Percentiles rank a stretch among this genome's conserved stretches.
Conservation (phyloP, 2,888 invertebrate genomes). For the Lasioglossum leucozonium region DNA sequence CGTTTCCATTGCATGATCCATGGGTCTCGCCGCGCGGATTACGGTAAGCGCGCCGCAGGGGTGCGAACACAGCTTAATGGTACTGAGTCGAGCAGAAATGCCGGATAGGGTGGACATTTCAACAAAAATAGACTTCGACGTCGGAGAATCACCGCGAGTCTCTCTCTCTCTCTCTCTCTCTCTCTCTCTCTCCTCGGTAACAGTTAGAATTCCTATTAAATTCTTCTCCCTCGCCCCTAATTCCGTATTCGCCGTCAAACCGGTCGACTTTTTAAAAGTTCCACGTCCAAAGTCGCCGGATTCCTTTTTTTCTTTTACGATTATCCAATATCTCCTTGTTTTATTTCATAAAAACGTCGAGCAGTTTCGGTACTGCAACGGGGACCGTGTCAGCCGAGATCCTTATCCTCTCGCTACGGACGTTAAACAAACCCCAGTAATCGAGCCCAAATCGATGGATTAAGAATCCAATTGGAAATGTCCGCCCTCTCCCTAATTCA, state of each 20-base stretch:
- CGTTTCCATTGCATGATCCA: slow-evolving; percentile 53
- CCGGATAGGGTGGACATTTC: slow-evolving; percentile 26
- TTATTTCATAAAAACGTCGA: neutral
- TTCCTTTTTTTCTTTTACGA: neutral
- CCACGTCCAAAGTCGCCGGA: neutral
- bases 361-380: neutral
- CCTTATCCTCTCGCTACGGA: slow-evolving; percentile 36
- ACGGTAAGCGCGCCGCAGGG: slow-evolving; percentile 35
- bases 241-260: slow-evolving; percentile 22
- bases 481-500: slow-evolving; percentile 37
- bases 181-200: slow-evolving; percentile 16
- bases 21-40: slow-evolving; percentile 40
- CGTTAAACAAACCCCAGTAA: slow-evolving; percentile 74
- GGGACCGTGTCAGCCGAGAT: neutral
- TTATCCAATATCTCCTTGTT: neutral
- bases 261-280: neutral
- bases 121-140: slow-evolving; percentile 16
- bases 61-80: slow-evolving; percentile 46
- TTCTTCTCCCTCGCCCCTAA: slow-evolving; percentile 38
- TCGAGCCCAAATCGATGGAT: slow-evolving; percentile 76
- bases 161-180: too few relatives aligned
- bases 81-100: slow-evolving; percentile 28
- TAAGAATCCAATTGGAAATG: slow-evolving; percentile 77
- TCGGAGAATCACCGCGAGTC: slow-evolving; percentile 42
- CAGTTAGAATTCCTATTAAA: slow-evolving; percentile 57